Base-by-base conservation (phyloP, 2,113 vertebrate genomes). In the Xerus inauris region DNA sequence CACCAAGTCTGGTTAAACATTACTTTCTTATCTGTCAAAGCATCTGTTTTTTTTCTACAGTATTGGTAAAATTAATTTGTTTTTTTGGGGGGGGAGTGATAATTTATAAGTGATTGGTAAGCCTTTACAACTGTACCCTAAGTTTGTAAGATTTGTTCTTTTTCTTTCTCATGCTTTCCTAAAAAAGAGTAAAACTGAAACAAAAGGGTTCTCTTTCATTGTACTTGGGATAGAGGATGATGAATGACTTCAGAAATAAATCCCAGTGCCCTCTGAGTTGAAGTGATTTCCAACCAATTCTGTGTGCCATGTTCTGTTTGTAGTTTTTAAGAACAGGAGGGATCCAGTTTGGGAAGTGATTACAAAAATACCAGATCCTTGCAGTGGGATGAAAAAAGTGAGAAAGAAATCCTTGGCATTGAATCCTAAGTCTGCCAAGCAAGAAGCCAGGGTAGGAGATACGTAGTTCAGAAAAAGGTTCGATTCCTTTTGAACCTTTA, bases 401-500 rank as follows among this genome's bases (percentile, higher is more conserved):
- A 97, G 76, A 95, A 94, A 92, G 77, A 77, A 51, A 16, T 65
- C 28, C 65, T 57, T 83, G 20, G 19, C 49, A 72, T 8, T 45
- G 65, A 91, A 59, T 75, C 35, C 77, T 85, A 67, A 62, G 20
- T 65, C 35, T 88, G 59, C 40, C 2, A 83, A 73, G 45, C 87
- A 89, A 91, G 75, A 93, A 73, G 8, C 10, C 22, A 84, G 59
- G 54, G 62, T 77, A 57, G 24, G 82, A 95, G 59, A 67, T n/a
- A 19, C 1, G 3, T 64, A 47, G 45, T 80, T 85, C 19, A 12
- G 38, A 88, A 94, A 62, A 84, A 83, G 20, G 75, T 84, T 96
- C 69, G 0, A 79, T 80, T 96, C 32, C 69, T 76, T 97, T 96
- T 97, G 92, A 96, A 96, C 76, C 75, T 97, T 94, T 97, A 87